A percentile compares a stretch with the other conserved stretches of the same genome.
These are phyloP conservation scores for Epicauta chinensis DNA, from an alignment of 1,140 invertebrate species.

Conservation along the genomic window DNA sequence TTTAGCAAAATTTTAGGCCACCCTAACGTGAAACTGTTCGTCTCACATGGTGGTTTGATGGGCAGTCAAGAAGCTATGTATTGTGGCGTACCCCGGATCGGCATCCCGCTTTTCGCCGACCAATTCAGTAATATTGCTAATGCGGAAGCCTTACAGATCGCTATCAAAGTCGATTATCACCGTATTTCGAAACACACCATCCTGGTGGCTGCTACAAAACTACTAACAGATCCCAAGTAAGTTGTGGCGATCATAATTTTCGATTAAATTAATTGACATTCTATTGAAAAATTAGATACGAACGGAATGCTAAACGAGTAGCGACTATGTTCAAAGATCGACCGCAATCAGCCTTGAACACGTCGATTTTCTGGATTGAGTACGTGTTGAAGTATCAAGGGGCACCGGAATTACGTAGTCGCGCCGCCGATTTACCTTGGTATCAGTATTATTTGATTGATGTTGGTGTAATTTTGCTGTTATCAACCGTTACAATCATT, in stretches of 20 bases:
- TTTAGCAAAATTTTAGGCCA: constrained; percentile 40
- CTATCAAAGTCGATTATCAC: constrained; percentile 34
- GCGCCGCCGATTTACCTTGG: constrained; percentile 38
- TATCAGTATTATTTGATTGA: constrained; percentile 29
- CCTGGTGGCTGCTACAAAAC: constrained; percentile 24
- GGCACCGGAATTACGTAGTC: constrained; percentile 43
- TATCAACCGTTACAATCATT: background rate
- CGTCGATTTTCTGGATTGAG: constrained; percentile 44
- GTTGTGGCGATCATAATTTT: background rate
- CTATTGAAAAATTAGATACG: constrained; percentile 20
- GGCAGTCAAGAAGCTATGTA: constrained; percentile 49
- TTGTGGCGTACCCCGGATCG: constrained; percentile 49
- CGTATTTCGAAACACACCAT: constrained; percentile 37
- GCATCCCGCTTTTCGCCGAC: constrained; percentile 51
- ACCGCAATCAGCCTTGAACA: constrained; percentile 52
- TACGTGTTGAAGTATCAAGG: constrained; percentile 43
- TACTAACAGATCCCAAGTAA: constrained; percentile 38
- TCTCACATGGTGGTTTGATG: constrained; percentile 53
- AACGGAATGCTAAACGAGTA: constrained; percentile 43
- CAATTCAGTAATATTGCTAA: constrained; percentile 46
- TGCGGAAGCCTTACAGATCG: constrained; percentile 39
- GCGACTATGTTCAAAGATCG: constrained; percentile 59
- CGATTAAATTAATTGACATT: background rate
- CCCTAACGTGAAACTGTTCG: constrained; percentile 48
- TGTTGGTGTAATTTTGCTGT: constrained; percentile 11